phyloP scores from a whole-genome alignment of 2,888 invertebrate genomes.

The Rhodophaea formosa region DNA sequence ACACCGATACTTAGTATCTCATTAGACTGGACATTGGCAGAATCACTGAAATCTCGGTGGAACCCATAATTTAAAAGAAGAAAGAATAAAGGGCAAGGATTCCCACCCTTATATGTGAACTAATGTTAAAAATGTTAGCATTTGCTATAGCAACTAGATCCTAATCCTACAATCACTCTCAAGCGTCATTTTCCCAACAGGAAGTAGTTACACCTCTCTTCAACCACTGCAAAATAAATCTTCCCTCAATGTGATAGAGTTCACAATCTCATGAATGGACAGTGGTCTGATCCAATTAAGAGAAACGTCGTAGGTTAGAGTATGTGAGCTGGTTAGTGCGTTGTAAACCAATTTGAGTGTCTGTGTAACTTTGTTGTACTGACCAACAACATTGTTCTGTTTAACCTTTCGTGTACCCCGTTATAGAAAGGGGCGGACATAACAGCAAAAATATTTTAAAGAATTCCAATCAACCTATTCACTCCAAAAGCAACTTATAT shows the following conservation, averaged over 20 bases:
- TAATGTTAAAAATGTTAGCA: background rate
- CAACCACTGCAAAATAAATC: background rate
- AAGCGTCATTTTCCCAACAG: slow-evolving; percentile 3
- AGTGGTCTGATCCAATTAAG: background rate
- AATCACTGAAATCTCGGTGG: too few relatives aligned
- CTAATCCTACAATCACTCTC: background rate
- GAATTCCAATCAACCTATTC: too few relatives aligned
- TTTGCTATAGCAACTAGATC: background rate
- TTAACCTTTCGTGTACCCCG: background rate
- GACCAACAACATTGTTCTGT: background rate
- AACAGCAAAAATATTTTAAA: background rate
- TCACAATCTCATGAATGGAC: background rate
- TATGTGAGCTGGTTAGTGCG: slow-evolving; percentile 8
- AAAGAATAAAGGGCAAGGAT: too few relatives aligned
- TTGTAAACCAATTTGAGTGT: slow-evolving; percentile 6
- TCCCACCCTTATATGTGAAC: too few relatives aligned
- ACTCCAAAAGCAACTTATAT: too few relatives aligned
- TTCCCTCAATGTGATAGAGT: background rate
- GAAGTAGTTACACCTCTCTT: background rate
- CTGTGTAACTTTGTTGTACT: background rate
- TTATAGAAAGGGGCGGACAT: background rate
- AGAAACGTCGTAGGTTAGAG: background rate
- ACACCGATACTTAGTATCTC: too few relatives aligned
- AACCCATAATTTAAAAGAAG: too few relatives aligned
- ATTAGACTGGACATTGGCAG: too few relatives aligned